Evolutionary conservation across 2,888 invertebrate genomes (phyloP).

Genomic region (Cremastobaeus sp.): DNA sequence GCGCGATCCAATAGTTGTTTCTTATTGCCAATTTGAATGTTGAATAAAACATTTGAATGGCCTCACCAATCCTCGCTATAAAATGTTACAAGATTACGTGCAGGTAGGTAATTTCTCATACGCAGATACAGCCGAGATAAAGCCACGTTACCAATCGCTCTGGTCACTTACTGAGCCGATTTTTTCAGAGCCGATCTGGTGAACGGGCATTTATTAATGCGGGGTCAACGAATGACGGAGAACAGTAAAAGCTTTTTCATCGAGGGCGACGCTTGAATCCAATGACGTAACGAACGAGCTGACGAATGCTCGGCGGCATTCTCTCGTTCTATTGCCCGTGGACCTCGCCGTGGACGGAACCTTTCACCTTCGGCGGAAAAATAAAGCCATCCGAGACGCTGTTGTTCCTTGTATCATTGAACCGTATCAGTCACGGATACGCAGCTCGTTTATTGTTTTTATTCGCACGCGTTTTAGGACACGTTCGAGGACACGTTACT

Average conservation of each 20-base stretch:
- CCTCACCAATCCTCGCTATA: not conserved
- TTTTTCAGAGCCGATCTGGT: not conserved
- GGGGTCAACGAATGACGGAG: slow-evolving; percentile 43
- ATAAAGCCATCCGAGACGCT: slow-evolving; percentile 45
- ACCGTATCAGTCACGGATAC: slow-evolving; percentile 35
- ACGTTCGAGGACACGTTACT: too few species aligned
- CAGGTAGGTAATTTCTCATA: not conserved
- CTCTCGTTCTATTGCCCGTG: too few species aligned
- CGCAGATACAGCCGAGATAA: not conserved
- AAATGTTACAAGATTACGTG: not conserved
- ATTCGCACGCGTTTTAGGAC: slow-evolving; percentile 21
- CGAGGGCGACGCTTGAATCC: slow-evolving; percentile 33
- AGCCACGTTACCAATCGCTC: slow-evolving; percentile 8
- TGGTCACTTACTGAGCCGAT: slow-evolving; percentile 1
- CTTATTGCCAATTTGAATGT: too few species aligned
- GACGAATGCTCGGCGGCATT: slow-evolving; percentile 46
- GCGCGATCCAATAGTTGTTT: too few species aligned
- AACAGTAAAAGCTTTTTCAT: slow-evolving; percentile 38
- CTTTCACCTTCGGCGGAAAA: slow-evolving; percentile 59
- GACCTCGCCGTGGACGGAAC: slow-evolving; percentile 27
- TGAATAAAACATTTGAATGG: too few species aligned
- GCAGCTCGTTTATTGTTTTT: slow-evolving; percentile 29
- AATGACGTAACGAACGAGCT: slow-evolving; percentile 50
- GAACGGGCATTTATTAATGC: slow-evolving; percentile 15
- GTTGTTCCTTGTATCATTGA: slow-evolving; percentile 53